Evolutionary conservation across 2,797 vertebrate genomes (phyloP).

Genomic region (Paedocypris micromegethes): DNA sequence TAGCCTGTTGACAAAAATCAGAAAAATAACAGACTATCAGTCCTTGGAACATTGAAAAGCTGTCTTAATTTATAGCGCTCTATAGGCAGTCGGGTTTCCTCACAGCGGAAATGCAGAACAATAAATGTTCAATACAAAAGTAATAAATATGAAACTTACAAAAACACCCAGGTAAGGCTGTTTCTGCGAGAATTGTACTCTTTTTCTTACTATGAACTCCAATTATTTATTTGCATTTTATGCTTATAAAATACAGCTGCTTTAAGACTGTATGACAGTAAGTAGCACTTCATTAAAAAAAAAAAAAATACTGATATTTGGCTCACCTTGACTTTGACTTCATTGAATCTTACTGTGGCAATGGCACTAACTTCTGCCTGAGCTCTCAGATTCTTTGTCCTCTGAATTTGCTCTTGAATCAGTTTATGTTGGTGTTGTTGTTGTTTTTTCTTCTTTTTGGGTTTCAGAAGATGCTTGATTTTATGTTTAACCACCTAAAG

Average conservation of each 20-base stretch:
- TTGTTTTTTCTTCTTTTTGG: conserved; percentile 74
- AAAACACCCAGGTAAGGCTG: too few relatives aligned
- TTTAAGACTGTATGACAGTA: too few relatives aligned
- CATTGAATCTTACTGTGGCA: conserved; percentile 86
- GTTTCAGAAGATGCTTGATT: conserved; percentile 74
- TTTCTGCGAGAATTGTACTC: too few relatives aligned
- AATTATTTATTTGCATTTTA: too few relatives aligned
- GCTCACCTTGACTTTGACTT: conserved; percentile 86
- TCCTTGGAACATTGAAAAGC: too few relatives aligned
- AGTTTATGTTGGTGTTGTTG: conserved; percentile 60
- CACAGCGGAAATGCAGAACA: too few relatives aligned
- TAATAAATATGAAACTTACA: too few relatives aligned
- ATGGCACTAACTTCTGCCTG: conserved; percentile 72
- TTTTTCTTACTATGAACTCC: too few relatives aligned
- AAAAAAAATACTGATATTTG: background rate
- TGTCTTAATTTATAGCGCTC: too few relatives aligned
- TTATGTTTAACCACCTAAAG: conserved; percentile 83
- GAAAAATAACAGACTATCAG: background rate
- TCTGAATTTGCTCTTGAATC: conserved; percentile 43
- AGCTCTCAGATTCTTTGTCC: conserved; percentile 41
- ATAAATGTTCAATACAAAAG: too few relatives aligned
- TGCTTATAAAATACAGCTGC: too few relatives aligned
- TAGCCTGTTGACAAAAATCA: conserved; percentile 72
- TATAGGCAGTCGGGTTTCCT: too few relatives aligned
- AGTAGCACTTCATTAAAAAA: background rate